Evolutionary conservation across 2,888 invertebrate species (phyloP).

Genomic region (Caenorhabditis sinica): DNA sequence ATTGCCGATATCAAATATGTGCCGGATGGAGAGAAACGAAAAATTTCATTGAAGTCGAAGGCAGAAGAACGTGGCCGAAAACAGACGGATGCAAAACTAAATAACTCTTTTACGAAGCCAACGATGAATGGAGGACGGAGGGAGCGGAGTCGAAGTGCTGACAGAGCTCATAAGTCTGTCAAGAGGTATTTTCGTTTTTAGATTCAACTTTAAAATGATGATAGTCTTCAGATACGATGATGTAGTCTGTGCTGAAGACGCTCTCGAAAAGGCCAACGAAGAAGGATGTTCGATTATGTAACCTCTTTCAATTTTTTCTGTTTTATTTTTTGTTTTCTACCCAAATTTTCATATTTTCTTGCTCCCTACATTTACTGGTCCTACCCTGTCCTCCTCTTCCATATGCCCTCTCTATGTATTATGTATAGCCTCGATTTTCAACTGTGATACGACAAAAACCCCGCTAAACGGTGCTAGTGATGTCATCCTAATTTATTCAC

Average conservation of each 20-base stretch:
- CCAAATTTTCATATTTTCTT: slow-evolving; percentile 26
- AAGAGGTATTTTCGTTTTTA: slow-evolving; percentile 34
- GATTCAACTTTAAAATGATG: background rate
- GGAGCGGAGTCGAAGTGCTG: slow-evolving; percentile 70
- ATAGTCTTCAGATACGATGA: slow-evolving; percentile 60
- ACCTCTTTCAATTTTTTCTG: background rate
- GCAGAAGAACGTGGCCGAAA: slow-evolving; percentile 40
- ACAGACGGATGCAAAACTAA: slow-evolving; percentile 32
- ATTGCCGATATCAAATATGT: slow-evolving; percentile 45
- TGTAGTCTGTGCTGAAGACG: slow-evolving; percentile 63
- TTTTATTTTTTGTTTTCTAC: background rate
- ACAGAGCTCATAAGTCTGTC: slow-evolving; percentile 60
- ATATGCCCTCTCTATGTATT: slow-evolving; percentile 24
- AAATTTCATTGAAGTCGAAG: slow-evolving; percentile 14
- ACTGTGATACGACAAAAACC: slow-evolving; percentile 51
- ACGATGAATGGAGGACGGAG: slow-evolving; percentile 40
- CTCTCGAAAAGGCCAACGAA: slow-evolving; percentile 53
- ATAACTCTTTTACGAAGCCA: slow-evolving; percentile 39
- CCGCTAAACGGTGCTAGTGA: slow-evolving; percentile 51
- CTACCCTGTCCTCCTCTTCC: background rate
- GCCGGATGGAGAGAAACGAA: slow-evolving; percentile 31
- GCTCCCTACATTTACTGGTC: slow-evolving; percentile 48
- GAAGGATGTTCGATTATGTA: slow-evolving; percentile 66
- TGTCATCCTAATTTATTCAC: slow-evolving; percentile 42
- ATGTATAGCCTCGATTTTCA: slow-evolving; percentile 41